These are phyloP conservation scores for Prionailurus bengalensis DNA, from an alignment of 2,113 vertebrate species.

Conservation along the genomic window DNA sequence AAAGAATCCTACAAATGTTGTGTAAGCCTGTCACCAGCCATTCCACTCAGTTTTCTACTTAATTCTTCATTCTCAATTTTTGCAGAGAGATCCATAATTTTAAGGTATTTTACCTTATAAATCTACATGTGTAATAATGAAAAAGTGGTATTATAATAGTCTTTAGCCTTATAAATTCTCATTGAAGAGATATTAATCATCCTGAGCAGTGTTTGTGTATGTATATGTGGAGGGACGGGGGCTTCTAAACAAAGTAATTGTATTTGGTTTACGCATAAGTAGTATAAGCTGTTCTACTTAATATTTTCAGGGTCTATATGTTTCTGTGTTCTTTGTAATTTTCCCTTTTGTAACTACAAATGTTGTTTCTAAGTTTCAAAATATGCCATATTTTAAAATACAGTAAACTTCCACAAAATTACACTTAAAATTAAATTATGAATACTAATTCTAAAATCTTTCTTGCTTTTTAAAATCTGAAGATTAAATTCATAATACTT, in stretches of 20 bases:
- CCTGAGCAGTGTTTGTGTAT: background rate
- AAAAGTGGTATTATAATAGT: background rate
- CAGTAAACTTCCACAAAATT: constrained; percentile 21
- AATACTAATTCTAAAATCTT: constrained; percentile 10
- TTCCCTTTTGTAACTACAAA: constrained; percentile 21
- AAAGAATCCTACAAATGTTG: background rate
- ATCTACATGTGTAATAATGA: constrained; percentile 30
- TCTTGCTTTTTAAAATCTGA: constrained; percentile 32
- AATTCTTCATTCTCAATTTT: background rate
- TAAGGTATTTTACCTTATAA: background rate
- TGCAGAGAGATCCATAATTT: background rate
- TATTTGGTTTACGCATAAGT: constrained; percentile 24
- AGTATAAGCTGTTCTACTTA: background rate
- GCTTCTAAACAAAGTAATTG: constrained; percentile 54
- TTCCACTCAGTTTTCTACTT: background rate
- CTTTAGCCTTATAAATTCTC: constrained; percentile 35
- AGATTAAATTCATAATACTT: constrained; percentile 27
- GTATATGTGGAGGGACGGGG: background rate
- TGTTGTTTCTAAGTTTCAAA: constrained; percentile 41
- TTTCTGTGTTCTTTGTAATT: constrained; percentile 56
- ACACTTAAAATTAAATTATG: constrained; percentile 12
- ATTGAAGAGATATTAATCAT: constrained; percentile 30
- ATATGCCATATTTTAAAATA: background rate
- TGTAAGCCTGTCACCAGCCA: background rate
- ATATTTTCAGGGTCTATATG: constrained; percentile 2